Base-by-base conservation (phyloP, 2,888 invertebrate species). In the Heterodera filipjevi region DNA sequence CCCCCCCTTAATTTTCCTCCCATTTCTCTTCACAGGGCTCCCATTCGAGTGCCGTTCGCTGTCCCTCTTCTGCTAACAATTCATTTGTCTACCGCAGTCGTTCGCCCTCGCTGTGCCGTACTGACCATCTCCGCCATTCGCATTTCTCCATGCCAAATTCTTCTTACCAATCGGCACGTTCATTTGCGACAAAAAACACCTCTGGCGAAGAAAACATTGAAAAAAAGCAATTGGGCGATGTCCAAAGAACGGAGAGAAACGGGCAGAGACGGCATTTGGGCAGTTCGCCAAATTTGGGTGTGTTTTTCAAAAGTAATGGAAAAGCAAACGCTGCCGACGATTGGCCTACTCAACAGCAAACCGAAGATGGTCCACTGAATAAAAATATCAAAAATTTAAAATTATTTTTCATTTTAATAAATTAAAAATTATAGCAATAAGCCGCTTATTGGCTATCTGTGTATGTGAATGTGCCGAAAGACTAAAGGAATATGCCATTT, bases 151-250 rank as follows among this genome's bases (percentile, higher is more conserved):
- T 32, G 68, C 68, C 35, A 32, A 68, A 68, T 35, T 68, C 68
- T 35, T 68, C 68, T 6, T 68, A 68, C 33, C 68, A 33, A 35
- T 68, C 68, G 68, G 68, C 68, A 1, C 68, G 68, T 68, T 68
- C 68, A 22, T n/a, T 68, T 27, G 35, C 32, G 2, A 32, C 22
- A 35, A 32, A 27, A 32, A 12, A 1, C 19, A 35, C 0, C 68
- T n/a, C n/a, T n/a, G 68, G 22, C 16, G 35, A 33, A 2, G 33
- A 6, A n/a, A 59, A 27, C 59, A 59, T 2, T n/a, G 59, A n/a
- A 27, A n/a, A 49, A 19, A 14, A 49, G 19, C 49, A 49, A 49
- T 49, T 49, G 46, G 19, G 30, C 19, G 19, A n/a, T n/a, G n/a
- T n/a, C 19, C 32, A 68, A 68, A 35, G 2, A 35, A 14, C 16